Evolutionary conservation across 92 coral and sea anemone genomes (phyloP).

Genomic region (Siderastrea siderea): DNA sequence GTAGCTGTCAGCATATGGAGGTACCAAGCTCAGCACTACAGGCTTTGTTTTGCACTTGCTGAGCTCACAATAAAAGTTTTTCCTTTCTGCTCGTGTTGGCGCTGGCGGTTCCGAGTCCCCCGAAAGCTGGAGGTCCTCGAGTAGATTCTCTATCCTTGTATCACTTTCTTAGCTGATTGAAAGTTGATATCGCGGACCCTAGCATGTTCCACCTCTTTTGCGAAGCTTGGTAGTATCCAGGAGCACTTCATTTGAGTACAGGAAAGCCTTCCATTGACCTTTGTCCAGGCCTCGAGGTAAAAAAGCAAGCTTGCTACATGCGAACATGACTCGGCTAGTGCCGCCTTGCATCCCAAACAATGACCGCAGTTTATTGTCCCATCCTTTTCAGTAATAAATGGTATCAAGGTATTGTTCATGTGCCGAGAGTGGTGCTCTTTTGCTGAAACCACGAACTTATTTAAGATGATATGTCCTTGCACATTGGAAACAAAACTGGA

Average conservation of each 20-base stretch:
- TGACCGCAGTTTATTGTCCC: background rate
- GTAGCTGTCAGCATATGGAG: conserved; percentile 46
- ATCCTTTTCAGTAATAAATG: background rate
- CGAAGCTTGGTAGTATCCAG: conserved; percentile 40
- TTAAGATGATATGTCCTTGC: too few species aligned
- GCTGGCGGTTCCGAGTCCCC: conserved; percentile 6
- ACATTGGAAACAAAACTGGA: conserved; percentile 22
- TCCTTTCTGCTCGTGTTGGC: conserved; percentile 44
- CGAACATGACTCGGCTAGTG: too few species aligned
- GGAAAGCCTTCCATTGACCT: conserved; percentile 27
- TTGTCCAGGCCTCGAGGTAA: conserved; percentile 59
- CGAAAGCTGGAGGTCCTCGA: conserved; percentile 24
- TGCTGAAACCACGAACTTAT: background rate
- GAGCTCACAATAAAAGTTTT: conserved; percentile 34
- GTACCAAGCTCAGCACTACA: conserved; percentile 55
- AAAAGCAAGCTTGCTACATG: conserved; percentile 1
- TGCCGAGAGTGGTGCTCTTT: background rate
- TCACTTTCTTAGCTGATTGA: conserved; percentile 54
- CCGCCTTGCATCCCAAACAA: conserved; percentile 34
- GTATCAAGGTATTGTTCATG: background rate
- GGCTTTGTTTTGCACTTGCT: conserved; percentile 69
- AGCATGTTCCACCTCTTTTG: conserved; percentile 45
- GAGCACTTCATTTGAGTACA: conserved; percentile 53
- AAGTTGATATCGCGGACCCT: conserved; percentile 15
- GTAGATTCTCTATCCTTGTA: conserved; percentile 25